These are phyloP conservation scores for Calypte anna DNA, from an alignment of 2,113 vertebrate species.

Conservation along the genomic window DNA sequence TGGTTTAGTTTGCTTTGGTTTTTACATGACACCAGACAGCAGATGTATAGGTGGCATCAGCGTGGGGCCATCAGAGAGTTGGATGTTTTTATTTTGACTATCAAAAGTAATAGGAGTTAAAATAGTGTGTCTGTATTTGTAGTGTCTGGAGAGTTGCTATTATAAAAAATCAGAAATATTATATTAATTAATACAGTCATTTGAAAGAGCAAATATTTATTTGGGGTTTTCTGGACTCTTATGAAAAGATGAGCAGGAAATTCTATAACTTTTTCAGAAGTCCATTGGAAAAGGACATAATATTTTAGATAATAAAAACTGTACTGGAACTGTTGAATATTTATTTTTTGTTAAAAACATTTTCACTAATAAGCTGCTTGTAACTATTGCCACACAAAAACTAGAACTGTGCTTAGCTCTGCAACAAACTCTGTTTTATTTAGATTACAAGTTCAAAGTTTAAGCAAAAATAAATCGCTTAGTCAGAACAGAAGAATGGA, in stretches of 20 bases:
- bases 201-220: background rate
- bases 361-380: background rate
- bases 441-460: conserved; percentile 23
- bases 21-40: background rate
- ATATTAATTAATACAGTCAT: background rate
- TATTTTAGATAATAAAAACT: background rate
- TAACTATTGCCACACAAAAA: background rate
- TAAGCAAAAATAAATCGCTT: conserved; percentile 7
- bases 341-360: background rate
- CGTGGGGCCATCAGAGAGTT: background rate
- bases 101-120: background rate
- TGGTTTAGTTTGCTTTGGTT: background rate
- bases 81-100: background rate
- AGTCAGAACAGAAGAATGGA: conserved; percentile 10
- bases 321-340: background rate
- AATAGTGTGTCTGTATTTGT: background rate
- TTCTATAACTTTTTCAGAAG: background rate
- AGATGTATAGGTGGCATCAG: background rate
- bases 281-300: background rate
- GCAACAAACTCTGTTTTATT: background rate
- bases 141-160: background rate
- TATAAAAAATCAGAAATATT: background rate
- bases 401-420: background rate
- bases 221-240: background rate
- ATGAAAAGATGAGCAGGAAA: background rate